These are phyloP conservation scores for Amblyjoppa fuscipennis DNA, from an alignment of 2,888 invertebrate genomes.

Conservation along the genomic window DNA sequence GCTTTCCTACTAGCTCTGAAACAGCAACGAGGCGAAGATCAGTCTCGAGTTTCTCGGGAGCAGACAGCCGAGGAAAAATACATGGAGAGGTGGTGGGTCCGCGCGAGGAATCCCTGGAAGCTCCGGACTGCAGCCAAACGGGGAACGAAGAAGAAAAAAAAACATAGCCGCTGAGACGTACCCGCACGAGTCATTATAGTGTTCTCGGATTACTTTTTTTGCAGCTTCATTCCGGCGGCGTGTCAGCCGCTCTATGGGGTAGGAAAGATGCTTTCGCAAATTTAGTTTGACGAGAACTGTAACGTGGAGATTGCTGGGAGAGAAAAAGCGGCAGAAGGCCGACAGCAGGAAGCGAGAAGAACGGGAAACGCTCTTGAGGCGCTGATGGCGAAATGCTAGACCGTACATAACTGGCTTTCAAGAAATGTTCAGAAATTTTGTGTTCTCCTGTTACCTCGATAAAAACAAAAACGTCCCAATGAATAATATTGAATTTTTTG, in stretches of 20 bases:
- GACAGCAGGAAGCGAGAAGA: neutral
- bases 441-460: neutral
- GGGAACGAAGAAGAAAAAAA: slow-evolving; percentile 18
- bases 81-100: slow-evolving; percentile 29
- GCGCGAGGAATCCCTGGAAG: slow-evolving; percentile 38
- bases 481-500: no score
- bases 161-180: neutral
- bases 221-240: slow-evolving; percentile 15
- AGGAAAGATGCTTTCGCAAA: slow-evolving; percentile 25
- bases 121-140: slow-evolving; percentile 2
- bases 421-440: neutral
- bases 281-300: slow-evolving; percentile 23
- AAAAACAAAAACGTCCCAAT: neutral
- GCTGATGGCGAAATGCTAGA: neutral
- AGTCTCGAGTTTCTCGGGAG: slow-evolving; percentile 29
- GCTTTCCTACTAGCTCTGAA: slow-evolving; percentile 75
- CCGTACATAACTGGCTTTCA: neutral
- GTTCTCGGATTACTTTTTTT: slow-evolving; percentile 43
- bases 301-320: neutral
- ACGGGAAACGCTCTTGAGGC: neutral
- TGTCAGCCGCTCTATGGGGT: slow-evolving; percentile 8
- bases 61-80: slow-evolving; percentile 16
- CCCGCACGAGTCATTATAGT: slow-evolving; percentile 37
- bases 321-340: neutral
- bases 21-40: slow-evolving; percentile 12